These are phyloP conservation scores for Arrhamphus sclerolepis DNA, from an alignment of 2,797 vertebrate genomes.

Conservation along the genomic window DNA sequence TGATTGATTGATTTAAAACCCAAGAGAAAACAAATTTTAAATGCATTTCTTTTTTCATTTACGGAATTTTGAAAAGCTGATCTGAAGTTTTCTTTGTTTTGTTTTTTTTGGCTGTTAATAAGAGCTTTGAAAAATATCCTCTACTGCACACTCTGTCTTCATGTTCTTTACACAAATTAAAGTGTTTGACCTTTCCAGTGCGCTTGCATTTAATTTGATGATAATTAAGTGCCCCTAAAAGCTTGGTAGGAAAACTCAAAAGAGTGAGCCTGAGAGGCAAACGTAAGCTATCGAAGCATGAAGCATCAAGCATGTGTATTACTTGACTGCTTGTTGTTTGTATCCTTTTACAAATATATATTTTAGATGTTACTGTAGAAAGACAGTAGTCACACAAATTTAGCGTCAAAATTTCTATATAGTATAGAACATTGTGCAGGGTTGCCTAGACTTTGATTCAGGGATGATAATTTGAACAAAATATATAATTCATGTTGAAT, in stretches of 20 bases:
- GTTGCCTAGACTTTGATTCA: too few species aligned
- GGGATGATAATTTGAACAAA: not conserved
- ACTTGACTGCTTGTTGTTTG: not conserved
- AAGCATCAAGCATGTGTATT: not conserved
- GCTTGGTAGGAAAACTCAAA: conserved; percentile 23
- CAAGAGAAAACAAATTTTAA: not conserved
- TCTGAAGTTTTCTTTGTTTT: not conserved
- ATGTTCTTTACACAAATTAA: conserved; percentile 22
- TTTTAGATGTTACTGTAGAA: not conserved
- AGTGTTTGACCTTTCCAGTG: conserved; percentile 37
- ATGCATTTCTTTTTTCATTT: not conserved
- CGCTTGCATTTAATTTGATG: conserved; percentile 29
- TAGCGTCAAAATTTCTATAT: not conserved
- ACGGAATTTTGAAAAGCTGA: conserved; percentile 8
- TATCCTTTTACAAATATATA: not conserved
- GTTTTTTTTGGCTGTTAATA: not conserved
- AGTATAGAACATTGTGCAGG: not conserved
- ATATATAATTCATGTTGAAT: not conserved
- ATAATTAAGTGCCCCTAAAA: conserved; percentile 45
- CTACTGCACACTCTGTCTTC: not conserved
- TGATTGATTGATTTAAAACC: too few species aligned
- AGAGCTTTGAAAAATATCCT: conserved; percentile 3
- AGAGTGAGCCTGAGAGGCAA: conserved; percentile 20
- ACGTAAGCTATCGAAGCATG: conserved; percentile 19
- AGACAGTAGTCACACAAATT: not conserved